Percentiles rank a stretch among this genome's conserved stretches.
These are phyloP conservation scores for Heliconius cydno DNA, from an alignment of 2,888 invertebrate species.

Conservation along the genomic window DNA sequence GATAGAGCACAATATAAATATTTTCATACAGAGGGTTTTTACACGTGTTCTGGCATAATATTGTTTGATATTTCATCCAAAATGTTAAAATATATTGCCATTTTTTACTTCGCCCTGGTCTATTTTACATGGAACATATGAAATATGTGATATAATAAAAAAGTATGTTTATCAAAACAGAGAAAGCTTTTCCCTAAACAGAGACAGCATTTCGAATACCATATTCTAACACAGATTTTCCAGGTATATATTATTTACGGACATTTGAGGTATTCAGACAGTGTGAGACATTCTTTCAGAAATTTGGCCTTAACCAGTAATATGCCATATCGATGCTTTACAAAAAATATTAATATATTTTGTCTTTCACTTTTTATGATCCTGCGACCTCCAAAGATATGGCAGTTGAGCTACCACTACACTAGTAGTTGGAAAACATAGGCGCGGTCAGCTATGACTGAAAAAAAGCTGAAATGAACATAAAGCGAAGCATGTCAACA, in stretches of 20 bases:
- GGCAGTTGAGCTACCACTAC: neutral
- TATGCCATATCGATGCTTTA: neutral
- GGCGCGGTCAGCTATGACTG: conserved; percentile 4
- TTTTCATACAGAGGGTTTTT: neutral
- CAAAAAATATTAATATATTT: neutral
- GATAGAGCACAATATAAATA: neutral
- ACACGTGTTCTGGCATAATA: neutral
- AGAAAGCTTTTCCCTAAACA: too few relatives aligned
- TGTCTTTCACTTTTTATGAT: neutral
- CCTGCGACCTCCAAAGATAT: neutral
- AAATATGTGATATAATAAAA: too few relatives aligned
- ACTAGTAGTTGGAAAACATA: neutral
- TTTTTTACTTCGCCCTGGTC: neutral
- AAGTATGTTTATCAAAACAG: too few relatives aligned
- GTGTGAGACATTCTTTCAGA: too few relatives aligned
- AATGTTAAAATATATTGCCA: neutral
- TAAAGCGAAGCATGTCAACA: conserved; percentile 11
- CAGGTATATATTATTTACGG: too few relatives aligned
- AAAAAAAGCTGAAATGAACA: conserved; percentile 17
- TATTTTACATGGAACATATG: neutral
- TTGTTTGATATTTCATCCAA: neutral
- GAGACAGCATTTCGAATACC: too few relatives aligned
- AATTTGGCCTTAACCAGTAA: too few relatives aligned
- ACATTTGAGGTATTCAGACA: too few relatives aligned
- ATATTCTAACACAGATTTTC: too few relatives aligned